Conservation (phyloP, 2,888 invertebrate genomes). For the Drosophila fulvimacula region DNA sequence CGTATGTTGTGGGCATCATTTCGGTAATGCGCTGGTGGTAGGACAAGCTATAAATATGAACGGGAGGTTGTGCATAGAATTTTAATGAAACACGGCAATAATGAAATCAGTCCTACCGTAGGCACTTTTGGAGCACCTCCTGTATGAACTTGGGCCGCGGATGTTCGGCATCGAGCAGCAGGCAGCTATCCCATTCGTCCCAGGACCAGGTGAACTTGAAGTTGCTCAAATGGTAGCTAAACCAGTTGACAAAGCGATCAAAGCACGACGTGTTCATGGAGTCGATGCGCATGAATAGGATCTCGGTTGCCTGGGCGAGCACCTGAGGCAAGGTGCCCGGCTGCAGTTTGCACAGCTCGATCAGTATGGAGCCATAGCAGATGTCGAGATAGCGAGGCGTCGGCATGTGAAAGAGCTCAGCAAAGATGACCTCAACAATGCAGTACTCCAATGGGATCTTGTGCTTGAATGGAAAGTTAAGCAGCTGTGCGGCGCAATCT, state of each 20-base stretch:
- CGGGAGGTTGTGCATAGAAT: background rate
- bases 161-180: conserved; percentile 93
- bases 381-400: conserved; percentile 95
- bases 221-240: conserved; percentile 98
- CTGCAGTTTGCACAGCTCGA: conserved; percentile 98
- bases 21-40: conserved; percentile 97
- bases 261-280: conserved; percentile 98
- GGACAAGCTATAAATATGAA: conserved; percentile 88
- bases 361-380: conserved; percentile 96
- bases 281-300: conserved; percentile 97
- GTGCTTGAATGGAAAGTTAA: conserved; percentile 96
- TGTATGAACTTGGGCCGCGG: conserved; percentile 97
- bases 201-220: conserved; percentile 99
- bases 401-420: conserved; percentile 96
- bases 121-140: conserved; percentile 95
- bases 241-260: conserved; percentile 98
- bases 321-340: conserved; percentile 99
- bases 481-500: conserved; percentile 96
- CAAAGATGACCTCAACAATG: conserved; percentile 98
- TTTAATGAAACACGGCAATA: background rate
- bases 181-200: conserved; percentile 97
- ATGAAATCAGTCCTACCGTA: conserved; percentile 88
- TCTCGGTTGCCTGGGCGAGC: conserved; percentile 98
- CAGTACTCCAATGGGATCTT: conserved; percentile 99
- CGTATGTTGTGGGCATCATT: conserved; percentile 95